Conservation (phyloP, 2,797 vertebrate species). For the Clarias pachynema region DNA sequence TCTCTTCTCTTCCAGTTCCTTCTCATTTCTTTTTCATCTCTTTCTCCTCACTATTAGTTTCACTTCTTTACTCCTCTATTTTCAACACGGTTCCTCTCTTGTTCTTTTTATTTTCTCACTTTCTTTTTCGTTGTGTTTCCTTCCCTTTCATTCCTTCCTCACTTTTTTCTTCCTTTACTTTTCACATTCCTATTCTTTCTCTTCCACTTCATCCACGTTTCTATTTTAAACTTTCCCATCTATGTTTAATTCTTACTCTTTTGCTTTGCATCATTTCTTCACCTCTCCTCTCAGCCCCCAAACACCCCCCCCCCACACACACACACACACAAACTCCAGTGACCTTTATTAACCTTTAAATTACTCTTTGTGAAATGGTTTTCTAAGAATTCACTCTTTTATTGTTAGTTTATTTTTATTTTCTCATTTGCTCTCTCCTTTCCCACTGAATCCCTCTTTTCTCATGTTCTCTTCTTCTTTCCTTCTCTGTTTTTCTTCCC, state of each 20-base stretch:
- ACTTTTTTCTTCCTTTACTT: background rate
- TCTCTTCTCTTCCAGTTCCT: background rate
- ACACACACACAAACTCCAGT: background rate
- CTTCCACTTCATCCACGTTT: background rate
- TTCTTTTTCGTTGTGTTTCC: background rate
- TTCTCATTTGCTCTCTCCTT: background rate
- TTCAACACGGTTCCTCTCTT: background rate
- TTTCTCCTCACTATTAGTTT: background rate
- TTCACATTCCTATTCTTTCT: background rate
- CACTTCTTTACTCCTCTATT: background rate
- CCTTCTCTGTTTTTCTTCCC: background rate
- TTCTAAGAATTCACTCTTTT: background rate
- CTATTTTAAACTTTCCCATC: background rate
- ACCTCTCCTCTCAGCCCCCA: background rate
- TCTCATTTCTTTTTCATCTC: background rate
- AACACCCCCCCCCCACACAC: background rate
- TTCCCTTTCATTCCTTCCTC: background rate
- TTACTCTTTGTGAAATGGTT: too few relatives aligned
- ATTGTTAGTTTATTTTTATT: too few relatives aligned
- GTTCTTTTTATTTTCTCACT: background rate
- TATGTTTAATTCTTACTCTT: background rate
- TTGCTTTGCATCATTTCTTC: background rate
- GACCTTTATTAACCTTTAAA: background rate
- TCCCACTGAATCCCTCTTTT: background rate
- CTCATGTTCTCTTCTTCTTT: background rate